Evolutionary conservation across 2,797 vertebrate species (phyloP).

Genomic region (Sparus aurata): DNA sequence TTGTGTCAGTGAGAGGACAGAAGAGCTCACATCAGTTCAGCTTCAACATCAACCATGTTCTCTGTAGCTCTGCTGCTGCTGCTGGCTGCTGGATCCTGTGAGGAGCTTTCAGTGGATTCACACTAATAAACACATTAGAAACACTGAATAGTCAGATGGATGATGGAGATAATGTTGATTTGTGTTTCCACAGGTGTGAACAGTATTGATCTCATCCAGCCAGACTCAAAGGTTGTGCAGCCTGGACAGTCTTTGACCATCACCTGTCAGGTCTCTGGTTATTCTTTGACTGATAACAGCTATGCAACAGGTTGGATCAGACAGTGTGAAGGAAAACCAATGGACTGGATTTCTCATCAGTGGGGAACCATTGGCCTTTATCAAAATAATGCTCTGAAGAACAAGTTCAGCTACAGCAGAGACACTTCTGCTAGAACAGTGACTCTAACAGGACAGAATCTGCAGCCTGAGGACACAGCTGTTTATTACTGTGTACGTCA

Average conservation of each 20-base stretch:
- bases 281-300: too few species aligned
- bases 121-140: neutral
- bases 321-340: slow-evolving; percentile 8
- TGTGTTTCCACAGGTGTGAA: slow-evolving; percentile 11
- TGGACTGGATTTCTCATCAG: neutral
- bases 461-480: too few species aligned
- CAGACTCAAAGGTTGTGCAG: neutral
- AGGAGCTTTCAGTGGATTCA: slow-evolving; percentile 6
- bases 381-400: neutral
- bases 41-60: too few species aligned
- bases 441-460: neutral
- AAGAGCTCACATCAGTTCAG: too few species aligned
- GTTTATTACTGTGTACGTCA: too few species aligned
- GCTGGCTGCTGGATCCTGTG: too few species aligned
- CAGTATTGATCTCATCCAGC: slow-evolving; percentile 5
- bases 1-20: too few species aligned
- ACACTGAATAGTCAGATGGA: slow-evolving; percentile 5
- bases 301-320: slow-evolving; percentile 45
- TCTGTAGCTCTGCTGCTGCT: too few species aligned
- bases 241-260: slow-evolving; percentile 33
- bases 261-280: too few species aligned
- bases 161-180: slow-evolving; percentile 3
- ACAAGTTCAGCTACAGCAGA: neutral
- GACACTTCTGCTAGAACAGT: neutral
- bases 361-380: neutral